Conservation (phyloP, 2,888 invertebrate species). For the Hirtodrosophila histrioides region DNA sequence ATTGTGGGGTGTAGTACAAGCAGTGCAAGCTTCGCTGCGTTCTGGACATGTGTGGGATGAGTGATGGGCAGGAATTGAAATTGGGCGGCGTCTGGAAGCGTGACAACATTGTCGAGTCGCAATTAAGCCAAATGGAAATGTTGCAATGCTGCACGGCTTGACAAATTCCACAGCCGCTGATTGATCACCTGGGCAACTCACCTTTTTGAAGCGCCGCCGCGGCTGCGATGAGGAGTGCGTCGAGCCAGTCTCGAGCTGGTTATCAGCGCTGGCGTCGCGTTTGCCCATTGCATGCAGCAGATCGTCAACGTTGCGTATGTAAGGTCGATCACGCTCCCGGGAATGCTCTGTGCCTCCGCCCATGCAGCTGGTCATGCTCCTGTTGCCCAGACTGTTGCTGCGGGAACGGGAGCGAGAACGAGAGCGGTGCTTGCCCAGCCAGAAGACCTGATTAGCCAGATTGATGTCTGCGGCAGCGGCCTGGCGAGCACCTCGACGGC, state of each 20-base stretch:
- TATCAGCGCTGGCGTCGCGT: constrained; percentile 58
- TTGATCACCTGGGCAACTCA: constrained; percentile 64
- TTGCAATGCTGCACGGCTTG: constrained; percentile 36
- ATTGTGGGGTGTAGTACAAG: not conserved
- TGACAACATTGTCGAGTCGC: constrained; percentile 37
- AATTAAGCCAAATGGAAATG: constrained; percentile 50
- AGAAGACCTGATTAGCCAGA: constrained; percentile 82
- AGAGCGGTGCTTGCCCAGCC: constrained; percentile 78
- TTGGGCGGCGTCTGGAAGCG: constrained; percentile 19
- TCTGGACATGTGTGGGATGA: constrained; percentile 48
- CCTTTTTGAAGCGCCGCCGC: constrained; percentile 80
- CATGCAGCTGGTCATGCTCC: constrained; percentile 65
- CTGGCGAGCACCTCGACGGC: constrained; percentile 72
- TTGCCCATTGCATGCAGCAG: constrained; percentile 77
- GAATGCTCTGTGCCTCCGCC: constrained; percentile 30
- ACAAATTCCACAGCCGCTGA: constrained; percentile 51
- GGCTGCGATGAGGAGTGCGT: constrained; percentile 72
- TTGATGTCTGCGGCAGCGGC: constrained; percentile 79
- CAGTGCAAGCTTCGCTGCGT: constrained; percentile 55
- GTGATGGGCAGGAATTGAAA: constrained; percentile 35
- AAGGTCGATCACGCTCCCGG: constrained; percentile 59
- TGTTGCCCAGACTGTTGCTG: constrained; percentile 81
- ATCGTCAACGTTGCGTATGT: constrained; percentile 83
- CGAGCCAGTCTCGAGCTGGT: constrained; percentile 64
- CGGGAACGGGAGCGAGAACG: constrained; percentile 79